Conservation (phyloP, 2,113 vertebrate genomes). For the Microtus ochrogaster region DNA sequence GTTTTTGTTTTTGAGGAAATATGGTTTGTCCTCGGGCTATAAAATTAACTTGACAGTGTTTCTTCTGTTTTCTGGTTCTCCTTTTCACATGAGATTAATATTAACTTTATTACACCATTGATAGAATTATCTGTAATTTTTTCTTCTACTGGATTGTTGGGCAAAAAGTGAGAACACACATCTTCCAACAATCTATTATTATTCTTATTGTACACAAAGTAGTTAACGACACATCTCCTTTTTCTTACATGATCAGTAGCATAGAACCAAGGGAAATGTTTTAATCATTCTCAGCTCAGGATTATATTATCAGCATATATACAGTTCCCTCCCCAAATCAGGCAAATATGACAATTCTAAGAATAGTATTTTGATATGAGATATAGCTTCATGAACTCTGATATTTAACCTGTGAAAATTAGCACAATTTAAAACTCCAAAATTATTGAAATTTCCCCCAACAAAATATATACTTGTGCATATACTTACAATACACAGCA, state of each 20-base stretch:
- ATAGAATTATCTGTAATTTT: neutral
- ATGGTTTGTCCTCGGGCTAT: neutral
- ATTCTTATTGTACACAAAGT: no score
- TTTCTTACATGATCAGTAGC: neutral
- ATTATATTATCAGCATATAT: neutral
- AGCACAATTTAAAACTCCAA: neutral
- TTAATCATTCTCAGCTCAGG: neutral
- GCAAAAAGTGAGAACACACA: no score
- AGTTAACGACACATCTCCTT: neutral
- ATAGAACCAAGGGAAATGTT: neutral
- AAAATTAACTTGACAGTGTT: neutral
- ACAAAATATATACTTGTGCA: no score
- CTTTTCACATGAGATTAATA: neutral
- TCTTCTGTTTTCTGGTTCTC: neutral
- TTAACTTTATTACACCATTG: neutral
- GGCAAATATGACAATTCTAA: neutral
- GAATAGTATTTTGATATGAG: neutral
- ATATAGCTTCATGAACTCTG: neutral
- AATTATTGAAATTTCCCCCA: neutral
- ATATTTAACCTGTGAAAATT: neutral
- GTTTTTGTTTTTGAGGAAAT: neutral
- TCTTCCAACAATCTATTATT: neutral
- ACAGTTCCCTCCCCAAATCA: neutral
- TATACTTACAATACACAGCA: neutral
- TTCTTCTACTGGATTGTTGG: neutral